Conservation (phyloP, 2,797 vertebrate genomes). For the Pangasius macronema region DNA sequence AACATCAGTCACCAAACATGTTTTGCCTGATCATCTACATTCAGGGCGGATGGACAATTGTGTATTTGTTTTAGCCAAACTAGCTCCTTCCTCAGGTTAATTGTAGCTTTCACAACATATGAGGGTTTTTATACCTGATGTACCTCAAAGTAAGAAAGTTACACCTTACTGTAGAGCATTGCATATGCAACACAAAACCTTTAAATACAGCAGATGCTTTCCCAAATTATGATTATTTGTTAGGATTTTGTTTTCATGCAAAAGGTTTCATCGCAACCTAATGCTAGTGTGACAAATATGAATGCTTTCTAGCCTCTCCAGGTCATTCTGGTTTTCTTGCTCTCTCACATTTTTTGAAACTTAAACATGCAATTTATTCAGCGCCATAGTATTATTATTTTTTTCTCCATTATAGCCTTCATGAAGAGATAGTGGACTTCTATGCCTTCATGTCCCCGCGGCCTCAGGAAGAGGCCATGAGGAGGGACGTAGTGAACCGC, state of each 20-base stretch:
- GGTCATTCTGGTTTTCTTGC: not conserved
- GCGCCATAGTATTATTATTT: too few relatives aligned
- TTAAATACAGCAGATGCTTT: not conserved
- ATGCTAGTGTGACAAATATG: not conserved
- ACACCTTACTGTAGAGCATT: not conserved
- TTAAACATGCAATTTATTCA: not conserved
- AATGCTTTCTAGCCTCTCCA: not conserved
- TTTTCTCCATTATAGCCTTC: constrained; percentile 76
- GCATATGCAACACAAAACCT: not conserved
- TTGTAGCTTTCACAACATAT: not conserved
- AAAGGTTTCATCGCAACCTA: not conserved
- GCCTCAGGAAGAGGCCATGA: constrained; percentile 94
- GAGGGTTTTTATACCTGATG: not conserved
- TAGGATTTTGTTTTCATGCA: not conserved
- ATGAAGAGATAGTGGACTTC: constrained; percentile 97
- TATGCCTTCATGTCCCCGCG: constrained; percentile 97
- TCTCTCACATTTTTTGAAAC: too few relatives aligned
- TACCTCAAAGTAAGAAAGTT: not conserved
- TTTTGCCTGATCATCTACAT: not conserved
- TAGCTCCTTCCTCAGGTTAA: not conserved
- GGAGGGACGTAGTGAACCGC: constrained; percentile 92
- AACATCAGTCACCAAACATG: not conserved
- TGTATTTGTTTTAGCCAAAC: not conserved
- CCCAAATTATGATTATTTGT: not conserved
- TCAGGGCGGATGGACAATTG: not conserved